These are phyloP conservation scores for Notarius quadriscutis DNA, from an alignment of 2,113 vertebrate species.

Conservation along the genomic window DNA sequence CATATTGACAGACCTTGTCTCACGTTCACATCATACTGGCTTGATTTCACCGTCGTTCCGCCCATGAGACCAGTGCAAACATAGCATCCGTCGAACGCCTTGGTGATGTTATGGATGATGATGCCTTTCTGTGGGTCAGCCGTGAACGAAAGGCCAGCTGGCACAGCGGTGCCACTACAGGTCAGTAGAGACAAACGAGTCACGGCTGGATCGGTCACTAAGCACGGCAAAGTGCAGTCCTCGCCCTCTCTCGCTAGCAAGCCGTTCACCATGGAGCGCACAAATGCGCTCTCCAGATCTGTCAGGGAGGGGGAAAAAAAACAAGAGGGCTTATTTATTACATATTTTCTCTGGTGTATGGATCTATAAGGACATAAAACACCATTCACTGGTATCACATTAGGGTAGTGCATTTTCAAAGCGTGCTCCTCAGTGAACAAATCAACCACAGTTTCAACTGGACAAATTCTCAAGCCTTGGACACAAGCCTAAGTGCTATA, in stretches of 20 bases:
- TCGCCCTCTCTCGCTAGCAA: constrained; percentile 68
- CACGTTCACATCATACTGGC: constrained; percentile 68
- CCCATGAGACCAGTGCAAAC: constrained; percentile 49
- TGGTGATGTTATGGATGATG: constrained; percentile 61
- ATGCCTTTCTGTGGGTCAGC: constrained; percentile 65
- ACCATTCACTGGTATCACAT: not conserved
- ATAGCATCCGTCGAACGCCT: constrained; percentile 71
- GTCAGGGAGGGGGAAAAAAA: not conserved
- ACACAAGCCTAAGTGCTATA: constrained; percentile 28
- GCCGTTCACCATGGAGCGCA: constrained; percentile 66
- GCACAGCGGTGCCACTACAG: constrained; percentile 64
- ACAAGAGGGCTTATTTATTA: not conserved
- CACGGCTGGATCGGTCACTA: constrained; percentile 71
- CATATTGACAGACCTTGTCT: constrained; percentile 62
- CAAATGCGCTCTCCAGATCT: constrained; percentile 55
- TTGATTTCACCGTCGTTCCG: constrained; percentile 60
- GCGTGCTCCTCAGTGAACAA: not conserved
- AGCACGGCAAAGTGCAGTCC: constrained; percentile 69
- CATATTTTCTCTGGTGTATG: not conserved
- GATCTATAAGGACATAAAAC: not conserved
- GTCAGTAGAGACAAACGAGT: constrained; percentile 60
- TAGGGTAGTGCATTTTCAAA: not conserved
- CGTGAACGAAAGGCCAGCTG: constrained; percentile 58
- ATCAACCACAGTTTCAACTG: not conserved
- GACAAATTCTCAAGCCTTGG: constrained; percentile 20